Conservation (phyloP, 2,113 vertebrate genomes). For the Echinops telfairi region DNA sequence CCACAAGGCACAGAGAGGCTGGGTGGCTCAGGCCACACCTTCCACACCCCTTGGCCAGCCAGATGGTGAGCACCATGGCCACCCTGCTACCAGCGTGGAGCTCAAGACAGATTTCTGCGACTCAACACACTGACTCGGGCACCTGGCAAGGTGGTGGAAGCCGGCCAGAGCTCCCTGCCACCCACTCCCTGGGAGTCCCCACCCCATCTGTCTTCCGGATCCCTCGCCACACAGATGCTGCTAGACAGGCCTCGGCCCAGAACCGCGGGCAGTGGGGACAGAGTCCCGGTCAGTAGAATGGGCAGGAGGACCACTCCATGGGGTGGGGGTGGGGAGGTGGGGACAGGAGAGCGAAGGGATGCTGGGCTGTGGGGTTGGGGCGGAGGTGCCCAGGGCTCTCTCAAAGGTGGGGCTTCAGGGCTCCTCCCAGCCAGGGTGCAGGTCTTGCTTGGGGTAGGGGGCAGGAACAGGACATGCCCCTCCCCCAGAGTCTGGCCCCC, state of each 20-base stretch:
- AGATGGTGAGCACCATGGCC: rapidly evolving
- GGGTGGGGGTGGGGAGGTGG: no score
- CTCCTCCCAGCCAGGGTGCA: not conserved
- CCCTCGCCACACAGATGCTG: not conserved
- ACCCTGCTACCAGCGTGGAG: rapidly evolving
- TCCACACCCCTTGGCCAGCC: not conserved
- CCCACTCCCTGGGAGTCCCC: not conserved
- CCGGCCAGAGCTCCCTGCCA: not conserved
- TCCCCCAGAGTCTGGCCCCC: not conserved
- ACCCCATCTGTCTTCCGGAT: not conserved
- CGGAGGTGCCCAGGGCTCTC: no score
- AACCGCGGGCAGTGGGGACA: rapidly evolving
- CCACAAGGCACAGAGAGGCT: not conserved
- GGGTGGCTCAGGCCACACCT: not conserved
- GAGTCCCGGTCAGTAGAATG: rapidly evolving
- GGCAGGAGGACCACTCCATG: no score
- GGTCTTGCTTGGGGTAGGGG: not conserved
- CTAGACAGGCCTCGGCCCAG: not conserved
- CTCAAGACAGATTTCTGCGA: not conserved
- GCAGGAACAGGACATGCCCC: not conserved
- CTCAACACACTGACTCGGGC: no score
- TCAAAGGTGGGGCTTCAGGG: no score
- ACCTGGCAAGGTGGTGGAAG: not conserved
- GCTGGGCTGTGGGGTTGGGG: no score
- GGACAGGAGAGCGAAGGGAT: no score